Evolutionary conservation across 2,888 invertebrate genomes (phyloP).

Genomic region (Drosophila atripex): DNA sequence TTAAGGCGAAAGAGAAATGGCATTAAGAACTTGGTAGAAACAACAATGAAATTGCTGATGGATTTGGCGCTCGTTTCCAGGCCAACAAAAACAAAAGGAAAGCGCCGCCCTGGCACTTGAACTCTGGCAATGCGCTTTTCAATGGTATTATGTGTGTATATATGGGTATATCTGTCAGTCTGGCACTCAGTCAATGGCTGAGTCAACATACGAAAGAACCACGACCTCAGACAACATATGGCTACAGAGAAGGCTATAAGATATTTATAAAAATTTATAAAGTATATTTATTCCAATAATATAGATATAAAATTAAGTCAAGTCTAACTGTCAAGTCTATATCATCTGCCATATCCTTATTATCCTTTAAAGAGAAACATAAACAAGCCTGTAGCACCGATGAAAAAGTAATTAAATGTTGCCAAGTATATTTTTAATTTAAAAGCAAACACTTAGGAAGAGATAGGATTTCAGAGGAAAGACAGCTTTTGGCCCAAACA

Average conservation of each 20-base stretch:
- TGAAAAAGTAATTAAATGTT: conserved; percentile 15
- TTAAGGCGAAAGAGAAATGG: background rate
- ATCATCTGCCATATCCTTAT: background rate
- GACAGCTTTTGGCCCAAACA: conserved; percentile 25
- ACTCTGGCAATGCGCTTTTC: conserved; percentile 11
- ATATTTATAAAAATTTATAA: background rate
- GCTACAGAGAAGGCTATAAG: background rate
- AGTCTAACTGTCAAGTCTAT: too few species aligned
- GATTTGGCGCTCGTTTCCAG: background rate
- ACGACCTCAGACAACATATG: background rate
- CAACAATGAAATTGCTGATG: conserved; percentile 11
- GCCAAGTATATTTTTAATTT: conserved; percentile 11
- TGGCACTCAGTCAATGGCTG: background rate
- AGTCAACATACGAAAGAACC: background rate
- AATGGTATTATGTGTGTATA: background rate
- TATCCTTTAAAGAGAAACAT: background rate
- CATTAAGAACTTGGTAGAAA: conserved; percentile 1
- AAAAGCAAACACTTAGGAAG: conserved; percentile 1
- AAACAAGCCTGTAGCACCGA: background rate
- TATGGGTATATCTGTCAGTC: conserved; percentile 1
- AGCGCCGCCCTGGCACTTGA: conserved; percentile 11
- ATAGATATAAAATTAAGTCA: background rate
- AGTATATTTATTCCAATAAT: background rate
- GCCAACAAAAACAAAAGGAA: background rate
- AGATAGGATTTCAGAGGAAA: conserved; percentile 7